phyloP scores from a whole-genome alignment of 2,113 vertebrate species.

The Progne subis region DNA sequence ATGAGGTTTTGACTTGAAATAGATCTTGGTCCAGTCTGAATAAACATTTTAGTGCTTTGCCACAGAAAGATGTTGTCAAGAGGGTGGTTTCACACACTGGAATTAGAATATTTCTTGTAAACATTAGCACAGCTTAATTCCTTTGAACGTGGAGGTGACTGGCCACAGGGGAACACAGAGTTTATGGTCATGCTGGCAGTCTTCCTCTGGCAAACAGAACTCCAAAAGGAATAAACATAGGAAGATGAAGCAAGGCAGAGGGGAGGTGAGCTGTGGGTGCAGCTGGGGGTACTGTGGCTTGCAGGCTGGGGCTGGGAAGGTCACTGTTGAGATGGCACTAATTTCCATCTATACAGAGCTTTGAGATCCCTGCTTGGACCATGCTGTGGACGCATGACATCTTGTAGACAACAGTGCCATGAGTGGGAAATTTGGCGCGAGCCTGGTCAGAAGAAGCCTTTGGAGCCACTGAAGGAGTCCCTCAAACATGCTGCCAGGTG shows the following conservation, averaged over 20 bases:
- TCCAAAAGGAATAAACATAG: neutral
- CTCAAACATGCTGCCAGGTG: neutral
- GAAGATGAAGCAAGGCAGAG: neutral
- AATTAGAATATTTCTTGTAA: constrained; percentile 9
- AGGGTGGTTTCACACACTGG: neutral
- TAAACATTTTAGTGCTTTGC: constrained; percentile 1
- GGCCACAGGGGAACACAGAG: neutral
- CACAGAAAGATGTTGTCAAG: neutral
- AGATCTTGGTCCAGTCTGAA: neutral
- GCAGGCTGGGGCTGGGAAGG: neutral
- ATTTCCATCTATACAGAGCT: neutral
- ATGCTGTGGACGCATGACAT: neutral
- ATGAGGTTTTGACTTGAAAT: neutral
- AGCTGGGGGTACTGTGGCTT: neutral
- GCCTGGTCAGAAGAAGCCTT: neutral
- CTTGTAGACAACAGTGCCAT: neutral
- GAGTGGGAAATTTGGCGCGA: neutral
- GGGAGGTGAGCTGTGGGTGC: neutral
- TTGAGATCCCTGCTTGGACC: neutral
- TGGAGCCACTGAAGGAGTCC: neutral
- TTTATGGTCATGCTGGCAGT: neutral
- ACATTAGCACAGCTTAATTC: neutral
- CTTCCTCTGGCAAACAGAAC: neutral
- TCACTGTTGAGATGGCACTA: neutral
- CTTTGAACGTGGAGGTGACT: neutral